phyloP scores from a whole-genome alignment of 2,797 vertebrate genomes.

The Anas bahamensis region DNA sequence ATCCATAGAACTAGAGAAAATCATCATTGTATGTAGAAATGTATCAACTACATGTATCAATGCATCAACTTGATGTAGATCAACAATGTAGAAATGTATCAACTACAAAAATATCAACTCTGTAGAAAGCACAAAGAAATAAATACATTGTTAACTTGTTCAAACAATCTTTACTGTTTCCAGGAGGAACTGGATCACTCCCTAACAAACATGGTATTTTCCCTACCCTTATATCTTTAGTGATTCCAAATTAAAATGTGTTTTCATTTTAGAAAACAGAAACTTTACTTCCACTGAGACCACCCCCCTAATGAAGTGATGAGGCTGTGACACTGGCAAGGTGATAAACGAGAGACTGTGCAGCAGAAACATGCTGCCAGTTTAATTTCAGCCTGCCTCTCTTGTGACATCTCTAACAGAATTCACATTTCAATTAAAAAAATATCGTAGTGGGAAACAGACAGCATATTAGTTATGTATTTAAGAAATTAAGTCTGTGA shows the following conservation, averaged over 20 bases:
- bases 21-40: not conserved
- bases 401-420: not conserved
- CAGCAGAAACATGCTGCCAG: not conserved
- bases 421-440: not conserved
- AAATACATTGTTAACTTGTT: not conserved
- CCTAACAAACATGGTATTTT: not conserved
- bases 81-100: too few relatives aligned
- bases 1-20: not conserved
- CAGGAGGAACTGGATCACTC: not conserved
- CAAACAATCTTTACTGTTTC: not conserved
- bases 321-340: not conserved
- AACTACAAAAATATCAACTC: too few relatives aligned
- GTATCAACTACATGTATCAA: too few relatives aligned
- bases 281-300: not conserved
- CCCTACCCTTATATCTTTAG: not conserved
- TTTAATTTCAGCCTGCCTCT: not conserved
- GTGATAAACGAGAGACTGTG: not conserved
- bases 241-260: not conserved
- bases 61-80: too few relatives aligned
- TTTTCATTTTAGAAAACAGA: not conserved
- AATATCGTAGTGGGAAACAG: not conserved
- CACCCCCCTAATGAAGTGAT: not conserved
- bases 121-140: not conserved
- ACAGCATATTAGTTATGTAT: not conserved
- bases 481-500: not conserved